Conservation (phyloP, 2,888 invertebrate genomes). For the Anarsia innoxiella region DNA sequence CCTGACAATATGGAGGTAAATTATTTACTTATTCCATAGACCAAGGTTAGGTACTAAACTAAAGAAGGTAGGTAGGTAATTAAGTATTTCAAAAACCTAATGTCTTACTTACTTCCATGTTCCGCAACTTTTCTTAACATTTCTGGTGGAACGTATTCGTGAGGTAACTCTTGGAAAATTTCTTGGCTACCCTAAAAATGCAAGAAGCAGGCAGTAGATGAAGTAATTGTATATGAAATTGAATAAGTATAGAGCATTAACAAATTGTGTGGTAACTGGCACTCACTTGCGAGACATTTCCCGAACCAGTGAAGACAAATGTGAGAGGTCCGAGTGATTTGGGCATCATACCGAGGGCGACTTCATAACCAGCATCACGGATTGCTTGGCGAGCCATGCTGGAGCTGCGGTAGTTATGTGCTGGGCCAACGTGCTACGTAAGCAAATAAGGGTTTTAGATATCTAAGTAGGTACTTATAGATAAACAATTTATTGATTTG, state of each 20-base stretch:
- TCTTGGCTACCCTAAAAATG: constrained; percentile 83
- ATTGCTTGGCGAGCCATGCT: constrained; percentile 98
- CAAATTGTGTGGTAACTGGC: neutral
- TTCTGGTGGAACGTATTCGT: constrained; percentile 97
- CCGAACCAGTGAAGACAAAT: constrained; percentile 98
- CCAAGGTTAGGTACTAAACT: too few species aligned
- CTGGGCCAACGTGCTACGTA: constrained; percentile 97
- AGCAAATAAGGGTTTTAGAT: too few species aligned
- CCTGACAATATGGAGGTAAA: too few species aligned
- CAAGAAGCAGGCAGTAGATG: too few species aligned
- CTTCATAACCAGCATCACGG: constrained; percentile 99
- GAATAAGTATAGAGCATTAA: neutral
- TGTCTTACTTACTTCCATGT: constrained; percentile 95
- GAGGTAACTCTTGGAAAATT: constrained; percentile 96
- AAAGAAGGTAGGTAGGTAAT: too few species aligned
- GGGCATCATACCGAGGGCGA: constrained; percentile 96
- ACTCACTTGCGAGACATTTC: constrained; percentile 92
- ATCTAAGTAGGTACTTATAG: too few species aligned
- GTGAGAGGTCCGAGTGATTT: constrained; percentile 97
- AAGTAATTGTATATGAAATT: neutral
- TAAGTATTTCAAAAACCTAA: too few species aligned
- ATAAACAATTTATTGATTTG: too few species aligned
- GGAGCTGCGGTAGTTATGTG: constrained; percentile 98
- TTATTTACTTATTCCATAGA: too few species aligned
- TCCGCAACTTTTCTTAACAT: constrained; percentile 96